Base-by-base conservation (phyloP, 1,140 invertebrate species). In the Meloidogyne exigua region DNA sequence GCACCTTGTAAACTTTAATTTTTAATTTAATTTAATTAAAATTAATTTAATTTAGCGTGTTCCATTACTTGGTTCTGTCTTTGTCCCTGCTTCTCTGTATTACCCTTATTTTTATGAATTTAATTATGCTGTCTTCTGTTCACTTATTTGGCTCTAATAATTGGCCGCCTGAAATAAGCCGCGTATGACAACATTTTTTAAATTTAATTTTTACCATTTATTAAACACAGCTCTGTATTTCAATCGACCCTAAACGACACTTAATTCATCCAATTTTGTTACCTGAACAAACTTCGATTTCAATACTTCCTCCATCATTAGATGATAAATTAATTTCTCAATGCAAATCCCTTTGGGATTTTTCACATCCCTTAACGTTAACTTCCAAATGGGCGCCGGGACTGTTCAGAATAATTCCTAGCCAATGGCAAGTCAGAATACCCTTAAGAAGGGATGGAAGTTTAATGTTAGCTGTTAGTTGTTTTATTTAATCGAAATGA, bases 161-260 rank as follows among this genome's bases (percentile, higher is more conserved):
- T 18, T 76, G 80, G 36, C 78, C 85, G 12, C 85, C 84, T 7
- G 85, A 85, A 76, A 85, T 85, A 23, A 77, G 68, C 71, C 67
- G 68, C 36, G 78, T 84, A 32, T 15, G 77, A 21, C 4, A n/a
- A 18, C 13, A 18, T 23, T 77, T 74, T 68, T 2, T 39, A 3
- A 21, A 57, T n/a, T 36, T 26, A 21, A 42, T 39, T 64, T 25
- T 62, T 57, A 11, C 1, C 18, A n/a, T 39, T 21, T 23, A n/a
- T 57, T 9, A 18, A 15, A 13, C 74, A 32, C 57, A 79, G 76
- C 18, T 79, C 15, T 78, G 76, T 23, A 39, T 78, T 72, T 78
- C 68, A 28, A 75, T 79, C 10, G 68, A 69, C 65, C 21, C 21
- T 18, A n/a, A 69, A n/a, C 76, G 32, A 9, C 65, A 70, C 49